Conservation (phyloP, 2,888 invertebrate species). For the Caenorhabditis sp. region DNA sequence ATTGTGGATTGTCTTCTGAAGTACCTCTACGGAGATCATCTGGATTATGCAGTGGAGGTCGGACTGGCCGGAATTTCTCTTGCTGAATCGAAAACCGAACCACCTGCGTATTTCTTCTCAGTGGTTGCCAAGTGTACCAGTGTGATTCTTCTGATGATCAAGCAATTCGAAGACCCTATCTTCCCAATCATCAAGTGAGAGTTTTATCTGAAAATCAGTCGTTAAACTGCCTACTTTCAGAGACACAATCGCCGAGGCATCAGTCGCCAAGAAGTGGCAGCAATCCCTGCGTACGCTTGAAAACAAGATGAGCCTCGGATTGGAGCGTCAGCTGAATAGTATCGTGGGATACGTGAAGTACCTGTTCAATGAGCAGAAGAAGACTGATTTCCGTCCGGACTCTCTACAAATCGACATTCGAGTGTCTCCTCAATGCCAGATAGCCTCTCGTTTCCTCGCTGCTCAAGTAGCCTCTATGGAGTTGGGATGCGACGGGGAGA, state of each 20-base stretch:
- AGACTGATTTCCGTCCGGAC: conserved; percentile 90
- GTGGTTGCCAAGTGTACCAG: conserved; percentile 93
- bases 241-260: conserved; percentile 92
- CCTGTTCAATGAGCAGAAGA: conserved; percentile 89
- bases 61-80: conserved; percentile 88
- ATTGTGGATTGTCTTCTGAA: conserved; percentile 92
- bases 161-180: conserved; percentile 93
- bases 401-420: conserved; percentile 70
- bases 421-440: conserved; percentile 64
- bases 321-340: conserved; percentile 89
- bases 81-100: conserved; percentile 91
- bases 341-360: conserved; percentile 86
- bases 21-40: conserved; percentile 92
- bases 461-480: conserved; percentile 64
- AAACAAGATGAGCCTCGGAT: conserved; percentile 90
- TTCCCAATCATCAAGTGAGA: conserved; percentile 92
- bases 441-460: conserved; percentile 50
- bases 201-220: conserved; percentile 9
- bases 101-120: conserved; percentile 94
- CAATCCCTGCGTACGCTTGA: conserved; percentile 92
- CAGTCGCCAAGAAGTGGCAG: conserved; percentile 92
- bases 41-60: conserved; percentile 96
- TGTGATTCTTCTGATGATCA: conserved; percentile 94
- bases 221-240: no score
- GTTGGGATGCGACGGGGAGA: conserved; percentile 89